Evolutionary conservation across 2,797 vertebrate species (phyloP), one percentile per base, ranked within the genome.

Genomic region (Parambassis ranga): DNA sequence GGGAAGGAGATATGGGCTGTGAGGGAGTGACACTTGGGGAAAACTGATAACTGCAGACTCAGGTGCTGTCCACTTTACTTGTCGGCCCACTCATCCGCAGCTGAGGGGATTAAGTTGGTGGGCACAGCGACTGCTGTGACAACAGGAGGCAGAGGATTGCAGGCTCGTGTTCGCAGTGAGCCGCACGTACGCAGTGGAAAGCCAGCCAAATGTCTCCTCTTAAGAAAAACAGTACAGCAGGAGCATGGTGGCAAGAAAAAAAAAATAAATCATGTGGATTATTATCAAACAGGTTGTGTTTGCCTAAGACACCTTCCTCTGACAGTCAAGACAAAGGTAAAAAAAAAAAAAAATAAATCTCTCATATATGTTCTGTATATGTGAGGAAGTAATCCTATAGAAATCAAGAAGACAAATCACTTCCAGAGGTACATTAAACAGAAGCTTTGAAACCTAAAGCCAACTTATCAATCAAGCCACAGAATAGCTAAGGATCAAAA

Each of bases 141-240:
- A 86, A 88, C 77, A 83, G 65, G 63, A 71, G 63, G 71, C 57
- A 42, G 65, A 55, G 66, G 87, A 78, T 68, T 66, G 75, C 67
- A 73, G 60, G 62, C 55, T 71, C 41, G 62, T 53, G 77, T 85
- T 86, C 30, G 47, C 72, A 56, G 62, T 31, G 65, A 82, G 68
- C 57, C 0, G 84, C 89, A 91, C 79, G 85, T 91, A 91, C 71
- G 33, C 88, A 87, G 56, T 24, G 48, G 55, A 82, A 46, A 74
- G 59, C 59, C 76, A 68, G 82, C 82, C 79, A 79, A 84, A 78
- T 51, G 37, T 66, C 77, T 84, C 71, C 70, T 60, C 65, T 73
- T 22, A 75, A 76, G 64, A 75, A 81, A 77, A 77, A 85, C 70
- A 83, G 52, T 46, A 44, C 44, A 53, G 59, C 52, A 57, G 35